Evolutionary conservation across 2,888 invertebrate species (phyloP), one percentile per base, ranked within the genome.

Genomic region (Drosophila falleni): DNA sequence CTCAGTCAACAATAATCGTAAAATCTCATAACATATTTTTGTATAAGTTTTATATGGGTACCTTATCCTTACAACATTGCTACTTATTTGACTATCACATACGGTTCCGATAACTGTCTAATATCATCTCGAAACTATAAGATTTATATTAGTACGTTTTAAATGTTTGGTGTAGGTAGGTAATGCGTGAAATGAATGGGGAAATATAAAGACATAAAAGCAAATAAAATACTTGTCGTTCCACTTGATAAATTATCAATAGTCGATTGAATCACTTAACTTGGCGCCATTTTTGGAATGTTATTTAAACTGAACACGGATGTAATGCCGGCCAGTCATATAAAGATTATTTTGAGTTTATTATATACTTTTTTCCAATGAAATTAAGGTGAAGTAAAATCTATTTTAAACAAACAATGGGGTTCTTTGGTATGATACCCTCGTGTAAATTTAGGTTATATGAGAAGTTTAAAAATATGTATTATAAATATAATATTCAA

Each of bases 341-440:
- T 54, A 67, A 50, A 63, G 78, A 68, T 77, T 68, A 61, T 39
- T n/a, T 42, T 5, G 5, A 39, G 13, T 11, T n/a, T 37, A 37
- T 46, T 55, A 39, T 15, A 26, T 11, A 44, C 42, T 1, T 10
- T 6, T 44, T 56, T 56, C 44, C 44, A 44, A 13, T 0, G 35
- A 56, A 54, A 15, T 11, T 19, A n/a, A 44, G 19, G 19, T 50
- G 19, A 16, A 23, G n/a, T n/a, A 23, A 35, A 23, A 8, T 23
- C 13, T 3, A 19, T 35, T 33, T 19, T 19, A 50, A 19, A 5
- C 19, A 5, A 44, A 56, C 44, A 46, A 35, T 15, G n/a, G 23
- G 23, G 33, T 44, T 44, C 23, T 8, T 44, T 44, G 33, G 26
- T 23, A n/a, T 15, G 13, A 11, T 35, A 1, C 6, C 10, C 35